These are phyloP conservation scores for Rutpela maculata DNA, from an alignment of 2,888 invertebrate genomes.

Conservation along the genomic window DNA sequence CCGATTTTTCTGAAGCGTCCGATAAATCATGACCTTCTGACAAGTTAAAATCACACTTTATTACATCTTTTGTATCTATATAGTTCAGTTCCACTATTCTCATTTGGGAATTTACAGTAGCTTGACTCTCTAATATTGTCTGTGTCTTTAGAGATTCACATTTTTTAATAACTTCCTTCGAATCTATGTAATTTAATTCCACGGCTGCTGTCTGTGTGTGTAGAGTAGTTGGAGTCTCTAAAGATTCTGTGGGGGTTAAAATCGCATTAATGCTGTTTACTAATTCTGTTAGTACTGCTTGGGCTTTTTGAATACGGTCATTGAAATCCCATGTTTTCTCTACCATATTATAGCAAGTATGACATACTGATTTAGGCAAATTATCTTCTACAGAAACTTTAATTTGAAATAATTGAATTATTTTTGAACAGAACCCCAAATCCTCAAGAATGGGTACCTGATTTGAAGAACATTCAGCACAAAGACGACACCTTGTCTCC, in stretches of 20 bases:
- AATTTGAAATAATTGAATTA: conserved; percentile 70
- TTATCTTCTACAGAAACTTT: conserved; percentile 67
- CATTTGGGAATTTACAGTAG: conserved; percentile 6
- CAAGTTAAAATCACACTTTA: conserved; percentile 48
- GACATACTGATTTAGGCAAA: conserved; percentile 69
- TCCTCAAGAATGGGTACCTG: conserved; percentile 67
- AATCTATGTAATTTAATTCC: conserved; percentile 27
- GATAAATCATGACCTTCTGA: conserved; percentile 43
- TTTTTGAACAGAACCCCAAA: conserved; percentile 65
- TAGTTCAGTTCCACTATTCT: conserved; percentile 46
- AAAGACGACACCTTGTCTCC: conserved; percentile 71
- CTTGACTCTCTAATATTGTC: conserved; percentile 14
- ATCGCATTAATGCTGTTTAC: conserved; percentile 44
- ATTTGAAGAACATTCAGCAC: conserved; percentile 68
- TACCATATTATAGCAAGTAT: conserved; percentile 69
- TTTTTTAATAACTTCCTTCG: background rate
- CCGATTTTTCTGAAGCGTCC: conserved; percentile 46
- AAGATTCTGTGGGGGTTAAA: conserved; percentile 34
- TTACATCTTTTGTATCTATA: conserved; percentile 41
- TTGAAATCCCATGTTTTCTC: conserved; percentile 71
- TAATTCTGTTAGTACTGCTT: conserved; percentile 65
- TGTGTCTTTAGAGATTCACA: conserved; percentile 38
- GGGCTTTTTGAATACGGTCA: conserved; percentile 71
- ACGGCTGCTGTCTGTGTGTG: background rate
- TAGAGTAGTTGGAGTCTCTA: conserved; percentile 35